Conservation (phyloP, 2,888 invertebrate species). For the Micropterix aruncella region DNA sequence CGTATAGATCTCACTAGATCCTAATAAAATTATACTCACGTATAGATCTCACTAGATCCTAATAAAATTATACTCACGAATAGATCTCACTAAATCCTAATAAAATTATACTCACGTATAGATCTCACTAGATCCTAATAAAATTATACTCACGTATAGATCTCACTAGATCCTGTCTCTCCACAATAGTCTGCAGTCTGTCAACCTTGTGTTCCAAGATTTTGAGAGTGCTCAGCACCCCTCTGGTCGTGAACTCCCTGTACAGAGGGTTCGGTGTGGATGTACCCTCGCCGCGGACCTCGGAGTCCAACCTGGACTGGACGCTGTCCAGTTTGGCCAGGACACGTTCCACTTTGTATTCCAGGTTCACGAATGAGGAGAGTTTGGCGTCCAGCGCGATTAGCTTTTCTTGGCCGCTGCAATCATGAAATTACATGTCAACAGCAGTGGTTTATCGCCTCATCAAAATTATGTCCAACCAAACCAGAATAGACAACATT, state of each 20-base stretch:
- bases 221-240: conserved; percentile 23
- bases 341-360: conserved; percentile 24
- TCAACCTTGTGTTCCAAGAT: conserved; percentile 22
- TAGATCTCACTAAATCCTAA: no score
- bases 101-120: no score
- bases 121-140: no score
- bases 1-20: no score
- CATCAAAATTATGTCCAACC: no score
- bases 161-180: neutral
- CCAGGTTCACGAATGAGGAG: conserved; percentile 20
- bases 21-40: no score
- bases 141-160: neutral
- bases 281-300: conserved; percentile 12
- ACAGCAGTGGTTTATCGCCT: neutral
- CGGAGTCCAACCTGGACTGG: conserved; percentile 15
- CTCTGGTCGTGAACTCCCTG: conserved; percentile 23
- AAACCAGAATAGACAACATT: no score
- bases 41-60: no score
- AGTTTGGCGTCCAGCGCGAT: conserved; percentile 20
- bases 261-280: conserved; percentile 15
- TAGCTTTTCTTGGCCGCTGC: conserved; percentile 24
- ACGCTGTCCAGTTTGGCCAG: conserved; percentile 22
- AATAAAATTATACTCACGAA: no score
- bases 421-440: conserved; percentile 6
- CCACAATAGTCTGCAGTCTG: conserved; percentile 11